These are phyloP conservation scores for Lutjanus erythropterus DNA, from an alignment of 2,113 vertebrate genomes.

Conservation along the genomic window DNA sequence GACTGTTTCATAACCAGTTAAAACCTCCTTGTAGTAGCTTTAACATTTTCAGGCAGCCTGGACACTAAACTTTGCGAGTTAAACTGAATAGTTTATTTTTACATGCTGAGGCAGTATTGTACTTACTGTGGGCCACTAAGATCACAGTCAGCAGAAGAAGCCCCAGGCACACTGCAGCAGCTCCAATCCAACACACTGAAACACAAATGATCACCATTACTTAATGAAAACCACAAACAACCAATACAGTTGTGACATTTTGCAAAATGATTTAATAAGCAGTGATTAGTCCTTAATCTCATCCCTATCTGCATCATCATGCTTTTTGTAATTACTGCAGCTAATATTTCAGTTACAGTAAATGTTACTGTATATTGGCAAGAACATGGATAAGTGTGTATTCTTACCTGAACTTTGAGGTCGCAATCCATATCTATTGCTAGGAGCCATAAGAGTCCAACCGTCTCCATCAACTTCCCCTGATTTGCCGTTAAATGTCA, in stretches of 20 bases:
- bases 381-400: neutral
- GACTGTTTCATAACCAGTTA: too few relatives aligned
- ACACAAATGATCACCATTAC: neutral
- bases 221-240: neutral
- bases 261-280: neutral
- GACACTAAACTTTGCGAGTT: too few relatives aligned
- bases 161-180: slow-evolving; percentile 37
- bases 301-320: too few relatives aligned
- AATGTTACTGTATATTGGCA: neutral
- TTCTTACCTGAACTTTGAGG: slow-evolving; percentile 25
- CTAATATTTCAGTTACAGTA: neutral
- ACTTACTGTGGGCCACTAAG: slow-evolving; percentile 57
- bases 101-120: neutral
- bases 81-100: too few relatives aligned
- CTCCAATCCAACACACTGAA: slow-evolving; percentile 43
- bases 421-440: neutral
- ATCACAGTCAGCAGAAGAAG: slow-evolving; percentile 50
- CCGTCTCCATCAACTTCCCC: neutral
- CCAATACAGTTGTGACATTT: neutral
- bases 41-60: too few relatives aligned
- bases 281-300: too few relatives aligned
- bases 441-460: neutral
- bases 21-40: too few relatives aligned
- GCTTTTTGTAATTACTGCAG: neutral
- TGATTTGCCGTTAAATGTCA: neutral